phyloP scores from a whole-genome alignment of 2,888 invertebrate species.

The Tortricodes alternella region DNA sequence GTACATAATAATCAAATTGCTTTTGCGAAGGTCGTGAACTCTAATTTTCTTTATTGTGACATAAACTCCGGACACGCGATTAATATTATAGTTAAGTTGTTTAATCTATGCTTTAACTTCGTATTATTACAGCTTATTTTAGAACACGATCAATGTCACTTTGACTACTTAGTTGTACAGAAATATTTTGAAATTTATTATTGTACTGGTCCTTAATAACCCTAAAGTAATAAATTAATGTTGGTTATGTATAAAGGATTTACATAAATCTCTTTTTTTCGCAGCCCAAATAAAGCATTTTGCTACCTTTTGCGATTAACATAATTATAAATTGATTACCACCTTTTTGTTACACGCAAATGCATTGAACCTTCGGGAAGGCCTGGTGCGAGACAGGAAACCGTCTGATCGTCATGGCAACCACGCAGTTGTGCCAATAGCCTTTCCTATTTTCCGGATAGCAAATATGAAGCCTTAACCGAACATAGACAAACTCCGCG shows the following conservation, averaged over 20 bases:
- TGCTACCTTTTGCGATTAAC: no score
- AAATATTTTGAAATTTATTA: no score
- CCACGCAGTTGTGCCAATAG: constrained; percentile 73
- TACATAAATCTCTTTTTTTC: no score
- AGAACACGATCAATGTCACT: neutral
- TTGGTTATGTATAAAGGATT: no score
- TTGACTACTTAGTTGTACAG: no score
- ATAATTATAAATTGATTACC: no score
- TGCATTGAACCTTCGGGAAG: constrained; percentile 30
- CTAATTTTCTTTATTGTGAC: constrained; percentile 68
- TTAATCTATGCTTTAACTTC: constrained; percentile 41
- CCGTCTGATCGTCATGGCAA: constrained; percentile 54
- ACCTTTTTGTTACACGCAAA: neutral
- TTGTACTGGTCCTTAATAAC: no score
- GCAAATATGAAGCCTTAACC: constrained; percentile 38
- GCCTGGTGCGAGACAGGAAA: constrained; percentile 35
- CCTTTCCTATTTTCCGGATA: constrained; percentile 54
- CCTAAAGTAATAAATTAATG: no score
- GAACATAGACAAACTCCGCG: constrained; percentile 36
- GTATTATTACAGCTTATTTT: constrained; percentile 6
- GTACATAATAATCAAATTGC: no score
- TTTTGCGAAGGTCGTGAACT: constrained; percentile 62
- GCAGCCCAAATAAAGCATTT: no score
- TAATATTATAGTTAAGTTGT: constrained; percentile 43
- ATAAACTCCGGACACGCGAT: constrained; percentile 59